phyloP scores from a whole-genome alignment of 2,888 invertebrate species.

The Drosophila monieri region DNA sequence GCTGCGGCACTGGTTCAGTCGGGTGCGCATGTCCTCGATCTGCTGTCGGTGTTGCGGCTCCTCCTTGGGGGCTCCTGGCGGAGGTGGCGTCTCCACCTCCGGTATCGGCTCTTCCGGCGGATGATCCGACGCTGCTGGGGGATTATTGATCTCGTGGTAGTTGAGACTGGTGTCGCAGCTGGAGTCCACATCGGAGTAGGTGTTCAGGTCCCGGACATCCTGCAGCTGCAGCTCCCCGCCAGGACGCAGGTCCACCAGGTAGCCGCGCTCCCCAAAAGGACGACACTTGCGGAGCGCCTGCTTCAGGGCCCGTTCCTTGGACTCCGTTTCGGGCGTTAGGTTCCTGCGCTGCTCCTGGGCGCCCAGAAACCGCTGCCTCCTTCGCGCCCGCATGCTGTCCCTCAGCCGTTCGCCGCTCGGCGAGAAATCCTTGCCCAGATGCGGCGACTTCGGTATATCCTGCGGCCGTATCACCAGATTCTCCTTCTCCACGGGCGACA shows the following conservation, averaged over 20 bases:
- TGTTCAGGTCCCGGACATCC: constrained; percentile 83
- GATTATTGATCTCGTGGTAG: constrained; percentile 81
- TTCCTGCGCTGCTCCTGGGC: constrained; percentile 64
- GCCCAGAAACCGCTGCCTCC: constrained; percentile 79
- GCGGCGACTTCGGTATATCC: constrained; percentile 84
- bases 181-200: constrained; percentile 84
- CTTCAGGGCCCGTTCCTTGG: constrained; percentile 76
- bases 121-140: neutral
- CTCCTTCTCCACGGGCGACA: constrained; percentile 51
- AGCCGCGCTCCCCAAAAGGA: constrained; percentile 83
- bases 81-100: neutral
- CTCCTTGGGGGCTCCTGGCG: neutral
- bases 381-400: constrained; percentile 83
- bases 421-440: constrained; percentile 84
- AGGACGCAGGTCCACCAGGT: constrained; percentile 81
- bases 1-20: constrained; percentile 82
- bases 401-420: constrained; percentile 83
- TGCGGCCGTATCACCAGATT: constrained; percentile 68
- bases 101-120: constrained; percentile 2
- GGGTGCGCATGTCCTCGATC: constrained; percentile 82
- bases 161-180: constrained; percentile 84
- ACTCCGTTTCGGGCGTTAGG: constrained; percentile 31
- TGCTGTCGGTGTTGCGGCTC: constrained; percentile 57
- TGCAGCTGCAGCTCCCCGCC: constrained; percentile 81
- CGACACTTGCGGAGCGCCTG: constrained; percentile 76